Base-by-base conservation (phyloP, 2,797 vertebrate species). In the Pipistrellus nathusii region DNA sequence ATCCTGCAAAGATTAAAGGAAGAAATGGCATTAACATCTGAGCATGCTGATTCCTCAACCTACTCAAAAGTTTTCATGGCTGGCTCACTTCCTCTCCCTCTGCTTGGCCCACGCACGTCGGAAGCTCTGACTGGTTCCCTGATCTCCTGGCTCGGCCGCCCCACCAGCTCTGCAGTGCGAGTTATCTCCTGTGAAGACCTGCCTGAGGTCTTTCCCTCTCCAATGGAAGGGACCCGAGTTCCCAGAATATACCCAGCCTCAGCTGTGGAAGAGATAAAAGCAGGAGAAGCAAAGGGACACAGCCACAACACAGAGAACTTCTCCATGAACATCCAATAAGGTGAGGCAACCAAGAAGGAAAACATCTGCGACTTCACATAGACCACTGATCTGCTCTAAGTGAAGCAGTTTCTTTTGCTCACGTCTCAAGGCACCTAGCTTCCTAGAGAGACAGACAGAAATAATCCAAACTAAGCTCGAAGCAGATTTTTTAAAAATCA, bases 371-470 rank as follows among this genome's bases (percentile, higher is more conserved):
- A 97, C 95, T 82, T 90, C 41, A 82, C 92, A 82, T 51, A 95
- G 83, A 82, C 96, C 84, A 90, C 85, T 87, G 38, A 95, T 94
- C 35, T 89, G 84, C 97, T 87, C 76, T 77, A 83, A 41, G 0
- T 71, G 96, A 97, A 97, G 95, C 35, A 96, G 88, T 98, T 99
- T 99, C 98, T 99, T 99, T 98, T 99, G 99, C 94, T 99, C 99
- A 9, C 99, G 99, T 11, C 99, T 99, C 98, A 99, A 99, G 30
- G 99, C 99, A 1, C 99, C 38, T 41, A 41, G 38, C 99, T 97
- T 99, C 99, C 99, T 99, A 96, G 0, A 82, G n/a, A 44, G 2
- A 93, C 13, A 64, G 59, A 41, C 3, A 94, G 30, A 76, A 27
- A 78, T 32, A 95, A 66, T 82, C n/a, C 84, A 94, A 94, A 90